These are phyloP conservation scores for Sebastes oblongus DNA, from an alignment of 2,797 vertebrate genomes.

Conservation along the genomic window DNA sequence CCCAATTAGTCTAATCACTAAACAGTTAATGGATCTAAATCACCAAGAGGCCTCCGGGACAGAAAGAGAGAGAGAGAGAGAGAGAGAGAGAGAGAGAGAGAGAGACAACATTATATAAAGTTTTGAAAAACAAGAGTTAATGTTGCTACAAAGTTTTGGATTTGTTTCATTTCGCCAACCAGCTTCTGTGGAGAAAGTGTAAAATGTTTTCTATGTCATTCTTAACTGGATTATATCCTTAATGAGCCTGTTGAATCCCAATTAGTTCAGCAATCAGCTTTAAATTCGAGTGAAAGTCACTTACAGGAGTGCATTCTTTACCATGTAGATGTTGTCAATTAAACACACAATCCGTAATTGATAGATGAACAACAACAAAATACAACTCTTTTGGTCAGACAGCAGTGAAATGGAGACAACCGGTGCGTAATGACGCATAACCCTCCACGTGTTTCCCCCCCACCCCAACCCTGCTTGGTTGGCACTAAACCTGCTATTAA, in stretches of 20 bases:
- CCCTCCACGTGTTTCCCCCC: background rate
- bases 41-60: constrained; percentile 9
- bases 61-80: background rate
- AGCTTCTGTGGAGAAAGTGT: constrained; percentile 8
- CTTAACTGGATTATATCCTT: constrained; percentile 25
- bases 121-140: background rate
- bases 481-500: constrained; percentile 91
- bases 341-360: background rate
- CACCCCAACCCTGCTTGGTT: constrained; percentile 57
- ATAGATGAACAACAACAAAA: constrained; percentile 10
- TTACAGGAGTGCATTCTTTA: background rate
- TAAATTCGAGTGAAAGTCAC: background rate
- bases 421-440: constrained; percentile 63
- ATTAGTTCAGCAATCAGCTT: background rate
- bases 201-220: constrained; percentile 12
- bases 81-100: too few relatives aligned
- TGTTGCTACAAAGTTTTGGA: too few relatives aligned
- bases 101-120: too few relatives aligned
- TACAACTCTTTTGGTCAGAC: background rate
- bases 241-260: background rate
- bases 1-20: constrained; percentile 18
- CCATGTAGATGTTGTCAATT: background rate
- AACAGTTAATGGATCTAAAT: constrained; percentile 41
- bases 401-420: constrained; percentile 22
- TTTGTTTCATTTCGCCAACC: too few relatives aligned